These are phyloP conservation scores for Balaenoptera acutorostrata DNA, from an alignment of 2,113 vertebrate genomes.

Conservation along the genomic window DNA sequence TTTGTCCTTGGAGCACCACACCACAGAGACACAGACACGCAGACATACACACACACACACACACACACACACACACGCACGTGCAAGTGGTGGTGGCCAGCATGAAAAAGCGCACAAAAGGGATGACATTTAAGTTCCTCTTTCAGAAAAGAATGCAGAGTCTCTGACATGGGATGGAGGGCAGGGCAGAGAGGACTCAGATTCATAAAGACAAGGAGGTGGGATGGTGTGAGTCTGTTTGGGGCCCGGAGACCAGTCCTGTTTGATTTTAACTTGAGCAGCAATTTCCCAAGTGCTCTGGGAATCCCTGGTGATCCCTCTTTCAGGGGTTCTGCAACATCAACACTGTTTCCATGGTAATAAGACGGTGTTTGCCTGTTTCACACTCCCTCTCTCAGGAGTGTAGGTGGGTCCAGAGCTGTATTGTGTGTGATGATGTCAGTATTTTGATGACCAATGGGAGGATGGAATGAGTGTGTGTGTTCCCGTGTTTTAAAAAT, in stretches of 20 bases:
- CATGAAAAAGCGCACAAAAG: neutral
- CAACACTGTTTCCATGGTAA: neutral
- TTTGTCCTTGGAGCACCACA: no score
- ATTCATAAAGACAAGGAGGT: no score
- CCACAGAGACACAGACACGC: no score
- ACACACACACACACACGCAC: neutral
- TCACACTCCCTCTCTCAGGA: neutral
- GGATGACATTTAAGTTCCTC: neutral
- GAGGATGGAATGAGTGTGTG: neutral
- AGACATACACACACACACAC: neutral
- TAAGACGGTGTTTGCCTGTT: neutral
- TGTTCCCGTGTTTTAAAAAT: neutral
- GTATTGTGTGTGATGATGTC: neutral
- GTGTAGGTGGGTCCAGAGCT: no score
- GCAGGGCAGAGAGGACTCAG: neutral
- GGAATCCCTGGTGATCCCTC: neutral
- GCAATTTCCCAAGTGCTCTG: neutral
- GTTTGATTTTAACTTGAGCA: neutral
- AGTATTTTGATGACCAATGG: neutral
- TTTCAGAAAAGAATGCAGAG: neutral
- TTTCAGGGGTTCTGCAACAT: neutral
- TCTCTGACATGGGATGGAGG: neutral
- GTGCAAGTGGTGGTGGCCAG: neutral
- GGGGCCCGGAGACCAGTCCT: neutral
- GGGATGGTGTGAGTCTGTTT: neutral